Evolutionary conservation across 1,140 invertebrate genomes (phyloP), one percentile per base, ranked within the genome.

Genomic region (Lysiphlebus fabarum): DNA sequence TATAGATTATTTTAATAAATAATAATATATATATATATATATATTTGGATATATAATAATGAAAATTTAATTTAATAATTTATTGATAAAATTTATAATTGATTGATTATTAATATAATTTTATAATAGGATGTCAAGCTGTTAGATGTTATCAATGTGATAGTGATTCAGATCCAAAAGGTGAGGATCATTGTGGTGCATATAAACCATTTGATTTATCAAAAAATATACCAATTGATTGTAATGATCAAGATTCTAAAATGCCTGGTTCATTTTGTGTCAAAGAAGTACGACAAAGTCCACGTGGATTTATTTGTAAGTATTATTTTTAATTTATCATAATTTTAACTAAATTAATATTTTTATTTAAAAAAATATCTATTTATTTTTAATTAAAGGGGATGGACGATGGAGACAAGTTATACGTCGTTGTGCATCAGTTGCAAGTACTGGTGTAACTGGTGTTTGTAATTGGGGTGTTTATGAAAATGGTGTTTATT

Each of bases 381-480:
- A 58, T 64, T 61, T 41, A 55, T 60, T 65, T 60, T 56, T 56
- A 36, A 81, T 82, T 65, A 59, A 64, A 94, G 92, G 92, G 93
- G 90, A 95, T 76, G 92, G 92, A 9, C 84, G 93, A 72, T 96
- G 93, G 93, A 81, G 93, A 40, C 92, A 94, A 78, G 93, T 96
- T 1, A 91, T 94, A 54, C 79, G 93, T 36, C 82, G 92, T 33
- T 96, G 93, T 82, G 91, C 92, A 5, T 94, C 92, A 1, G 90
- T 95, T 3, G 86, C 92, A 7, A 92, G 92, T 62, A 94, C 89
- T 37, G 93, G 93, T 65, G 92, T 93, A 0, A 94, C 91, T 1
- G 90, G 90, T 43, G 91, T 93, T 2, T 96, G 93, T 68, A 95
- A 96, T 72, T 96, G 93, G 93, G 93, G 93, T 11, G 92, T 95